Evolutionary conservation across 2,113 vertebrate species (phyloP), one percentile per base, ranked within the genome.

Genomic region (Monarcha castaneiventris): DNA sequence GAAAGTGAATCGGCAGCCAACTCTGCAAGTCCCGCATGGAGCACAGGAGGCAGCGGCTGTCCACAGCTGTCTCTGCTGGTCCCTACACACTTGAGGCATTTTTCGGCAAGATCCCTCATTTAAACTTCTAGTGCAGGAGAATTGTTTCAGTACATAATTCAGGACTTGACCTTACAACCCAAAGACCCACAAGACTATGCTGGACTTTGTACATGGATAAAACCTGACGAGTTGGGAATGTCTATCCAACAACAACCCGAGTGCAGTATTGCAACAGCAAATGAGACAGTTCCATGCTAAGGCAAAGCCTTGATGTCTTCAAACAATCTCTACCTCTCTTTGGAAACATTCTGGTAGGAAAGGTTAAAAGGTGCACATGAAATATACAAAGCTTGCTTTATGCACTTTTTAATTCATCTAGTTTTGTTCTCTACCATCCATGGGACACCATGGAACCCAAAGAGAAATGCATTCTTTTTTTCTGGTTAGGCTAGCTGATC

Each of bases 201-300:
- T 78, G 39, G 56, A 48, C 30, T 67, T 92, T 13, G 12, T 17
- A 62, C 4, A 8, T 19, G 32, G 8, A 54, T 58, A 33, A 74
- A 69, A 73, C 13, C 13, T 21, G 29, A 13, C 23, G 29, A 48
- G 32, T 26, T 2, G 3, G 13, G 23, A 52, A 54, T 0, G 0
- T 21, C 25, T 44, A 11, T 25, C 39, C 56, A 71, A 27, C 23
- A 61, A 30, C 10, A 39, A 48, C 19, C 5, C 15, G 30, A 68
- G 21, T 23, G 16, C 11, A 76, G 26, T 41, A 59, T 7, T 73
- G 23, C 30, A n/a, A 37, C 4, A 85, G 35, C 48, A 71, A 37
- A 19, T 46, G n/a, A 7, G 15, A 51, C 10, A 67, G 26, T 35
- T 46, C 48, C 5, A 3, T 37, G 20, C 7, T 58, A 69, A 80